Evolutionary conservation across 2,113 vertebrate species (phyloP).

Genomic region (human (Homo sapiens)): DNA sequence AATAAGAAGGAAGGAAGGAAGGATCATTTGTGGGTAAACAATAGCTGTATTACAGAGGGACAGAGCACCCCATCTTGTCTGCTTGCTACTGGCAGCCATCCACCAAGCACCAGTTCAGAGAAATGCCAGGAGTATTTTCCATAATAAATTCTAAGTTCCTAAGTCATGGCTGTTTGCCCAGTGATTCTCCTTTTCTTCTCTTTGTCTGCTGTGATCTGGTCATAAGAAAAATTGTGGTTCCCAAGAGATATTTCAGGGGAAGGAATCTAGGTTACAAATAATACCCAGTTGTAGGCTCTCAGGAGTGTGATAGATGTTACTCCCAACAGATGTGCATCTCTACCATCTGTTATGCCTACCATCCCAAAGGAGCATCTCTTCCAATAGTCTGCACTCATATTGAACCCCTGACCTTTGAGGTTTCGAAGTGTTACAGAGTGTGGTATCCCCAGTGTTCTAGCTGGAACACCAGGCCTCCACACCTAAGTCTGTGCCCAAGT

Average conservation of each 20-base stretch:
- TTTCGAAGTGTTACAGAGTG: too few species aligned
- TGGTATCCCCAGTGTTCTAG: not conserved
- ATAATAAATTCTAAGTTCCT: not conserved
- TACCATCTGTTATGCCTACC: accelerated
- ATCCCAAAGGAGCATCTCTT: not conserved
- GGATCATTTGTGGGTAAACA: not conserved
- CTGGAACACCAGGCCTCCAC: too few species aligned
- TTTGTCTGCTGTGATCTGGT: not conserved
- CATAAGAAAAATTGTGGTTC: not conserved
- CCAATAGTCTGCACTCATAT: not conserved
- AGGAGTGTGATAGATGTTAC: not conserved
- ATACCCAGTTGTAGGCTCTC: not conserved
- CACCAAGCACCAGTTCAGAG: not conserved
- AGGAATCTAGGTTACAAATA: not conserved
- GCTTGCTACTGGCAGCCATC: not conserved
- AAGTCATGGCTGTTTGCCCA: not conserved
- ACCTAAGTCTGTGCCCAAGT: not conserved
- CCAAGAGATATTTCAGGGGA: not conserved
- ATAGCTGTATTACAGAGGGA: not conserved
- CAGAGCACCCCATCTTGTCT: not conserved
- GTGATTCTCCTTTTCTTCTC: not conserved
- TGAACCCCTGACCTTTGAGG: not conserved
- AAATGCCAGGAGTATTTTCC: not conserved
- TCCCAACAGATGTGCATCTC: accelerated
- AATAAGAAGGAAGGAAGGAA: not conserved